Percentiles rank a stretch among this genome's conserved stretches.
Conservation (phyloP, 2,888 invertebrate genomes). For the Caenorhabditis panamensis region DNA sequence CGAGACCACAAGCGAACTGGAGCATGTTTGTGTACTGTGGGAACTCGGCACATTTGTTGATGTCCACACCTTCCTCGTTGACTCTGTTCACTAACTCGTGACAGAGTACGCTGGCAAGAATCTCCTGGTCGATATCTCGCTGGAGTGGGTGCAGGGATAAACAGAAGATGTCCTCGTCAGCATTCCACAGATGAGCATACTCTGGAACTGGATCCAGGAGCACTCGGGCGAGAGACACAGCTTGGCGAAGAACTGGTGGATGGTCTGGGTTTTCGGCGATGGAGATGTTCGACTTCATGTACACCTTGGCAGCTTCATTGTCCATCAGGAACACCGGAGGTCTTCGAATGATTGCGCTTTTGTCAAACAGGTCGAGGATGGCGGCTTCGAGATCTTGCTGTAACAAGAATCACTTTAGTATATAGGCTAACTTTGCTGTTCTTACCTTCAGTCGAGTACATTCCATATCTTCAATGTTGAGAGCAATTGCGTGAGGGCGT, state of each 20-base stretch:
- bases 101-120: conserved; percentile 89
- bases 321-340: conserved; percentile 91
- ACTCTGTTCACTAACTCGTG: conserved; percentile 93
- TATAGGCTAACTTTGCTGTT: too few species aligned
- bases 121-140: conserved; percentile 83
- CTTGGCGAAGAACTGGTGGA: conserved; percentile 91
- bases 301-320: conserved; percentile 93
- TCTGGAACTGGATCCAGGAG: conserved; percentile 96
- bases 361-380: conserved; percentile 81
- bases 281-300: conserved; percentile 88
- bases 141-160: conserved; percentile 92
- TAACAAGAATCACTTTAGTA: conserved; percentile 83
- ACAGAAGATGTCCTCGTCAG: conserved; percentile 96
- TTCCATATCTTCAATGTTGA: conserved; percentile 88
- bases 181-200: conserved; percentile 94
- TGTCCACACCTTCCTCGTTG: conserved; percentile 86
- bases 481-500: conserved; percentile 93
- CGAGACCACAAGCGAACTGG: conserved; percentile 97
- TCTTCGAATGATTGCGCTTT: conserved; percentile 89
- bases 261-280: conserved; percentile 74
- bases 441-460: conserved; percentile 67
- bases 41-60: conserved; percentile 87
- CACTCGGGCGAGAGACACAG: conserved; percentile 92
- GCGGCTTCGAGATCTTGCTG: conserved; percentile 82
- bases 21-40: conserved; percentile 89